Conservation (phyloP, 2,113 vertebrate genomes). For the Meles meles region DNA sequence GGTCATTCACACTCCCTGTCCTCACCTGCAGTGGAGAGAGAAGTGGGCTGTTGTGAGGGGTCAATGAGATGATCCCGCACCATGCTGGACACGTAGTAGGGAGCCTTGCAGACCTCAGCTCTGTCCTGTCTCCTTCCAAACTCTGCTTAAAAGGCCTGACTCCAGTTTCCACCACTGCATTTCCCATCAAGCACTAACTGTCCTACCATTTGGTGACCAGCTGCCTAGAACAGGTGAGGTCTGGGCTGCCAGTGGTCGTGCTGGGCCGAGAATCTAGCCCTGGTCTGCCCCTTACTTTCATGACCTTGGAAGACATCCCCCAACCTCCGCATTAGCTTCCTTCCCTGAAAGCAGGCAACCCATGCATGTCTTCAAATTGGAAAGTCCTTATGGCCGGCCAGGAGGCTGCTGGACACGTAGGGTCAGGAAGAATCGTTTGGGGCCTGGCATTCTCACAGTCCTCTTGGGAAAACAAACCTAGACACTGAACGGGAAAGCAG, state of each 20-base stretch:
- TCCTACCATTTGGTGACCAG: background rate
- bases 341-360: background rate
- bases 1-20: background rate
- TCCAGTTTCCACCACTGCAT: background rate
- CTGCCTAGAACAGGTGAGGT: background rate
- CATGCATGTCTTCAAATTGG: background rate
- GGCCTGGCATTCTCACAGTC: background rate
- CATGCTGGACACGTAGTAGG: accelerated
- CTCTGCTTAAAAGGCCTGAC: background rate
- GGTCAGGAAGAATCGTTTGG: accelerated
- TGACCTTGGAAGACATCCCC: background rate
- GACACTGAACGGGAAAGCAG: background rate
- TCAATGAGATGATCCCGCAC: background rate
- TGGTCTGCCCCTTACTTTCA: background rate
- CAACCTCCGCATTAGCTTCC: background rate
- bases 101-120: background rate
- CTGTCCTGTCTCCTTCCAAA: background rate
- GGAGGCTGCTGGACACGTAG: background rate
- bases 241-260: background rate
- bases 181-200: background rate
- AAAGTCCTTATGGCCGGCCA: background rate
- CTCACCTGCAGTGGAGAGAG: background rate
- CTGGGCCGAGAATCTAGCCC: background rate
- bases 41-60: background rate
- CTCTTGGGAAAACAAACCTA: background rate